These are phyloP conservation scores for Haemorhous mexicanus DNA, from an alignment of 2,113 vertebrate species.

Conservation along the genomic window DNA sequence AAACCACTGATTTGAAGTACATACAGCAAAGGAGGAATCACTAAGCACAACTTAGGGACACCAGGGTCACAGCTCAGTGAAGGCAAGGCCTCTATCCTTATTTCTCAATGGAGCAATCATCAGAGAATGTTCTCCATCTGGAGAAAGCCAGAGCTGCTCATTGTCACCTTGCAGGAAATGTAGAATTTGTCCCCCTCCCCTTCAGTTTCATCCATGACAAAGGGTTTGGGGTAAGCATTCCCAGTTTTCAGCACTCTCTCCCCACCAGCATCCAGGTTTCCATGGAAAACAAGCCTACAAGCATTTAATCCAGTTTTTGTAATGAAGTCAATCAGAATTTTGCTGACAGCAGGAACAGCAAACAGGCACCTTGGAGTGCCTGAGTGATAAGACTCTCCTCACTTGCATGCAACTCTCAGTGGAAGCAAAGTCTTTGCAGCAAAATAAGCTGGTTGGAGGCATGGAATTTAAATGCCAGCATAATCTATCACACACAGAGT, in stretches of 20 bases:
- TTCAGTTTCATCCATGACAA: background rate
- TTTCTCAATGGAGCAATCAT: background rate
- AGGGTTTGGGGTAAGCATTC: background rate
- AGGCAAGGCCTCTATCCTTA: background rate
- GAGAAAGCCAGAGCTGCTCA: background rate
- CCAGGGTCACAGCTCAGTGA: background rate
- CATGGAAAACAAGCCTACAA: background rate
- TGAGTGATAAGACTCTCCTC: background rate
- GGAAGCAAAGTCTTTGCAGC: background rate
- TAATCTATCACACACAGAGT: constrained; percentile 23
- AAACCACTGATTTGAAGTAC: background rate
- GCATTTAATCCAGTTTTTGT: background rate
- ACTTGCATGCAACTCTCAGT: background rate
- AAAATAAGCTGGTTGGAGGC: constrained; percentile 3
- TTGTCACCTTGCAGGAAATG: background rate
- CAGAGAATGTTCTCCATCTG: background rate
- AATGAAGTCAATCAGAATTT: background rate
- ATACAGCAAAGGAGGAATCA: background rate
- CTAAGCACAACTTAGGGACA: background rate
- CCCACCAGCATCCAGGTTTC: background rate
- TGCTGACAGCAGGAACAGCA: background rate
- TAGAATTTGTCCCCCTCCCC: background rate
- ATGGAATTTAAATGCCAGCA: background rate
- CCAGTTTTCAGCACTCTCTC: background rate
- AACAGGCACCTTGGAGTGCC: background rate